Evolutionary conservation across 2,797 vertebrate genomes (phyloP).

Genomic region (Carapus acus): DNA sequence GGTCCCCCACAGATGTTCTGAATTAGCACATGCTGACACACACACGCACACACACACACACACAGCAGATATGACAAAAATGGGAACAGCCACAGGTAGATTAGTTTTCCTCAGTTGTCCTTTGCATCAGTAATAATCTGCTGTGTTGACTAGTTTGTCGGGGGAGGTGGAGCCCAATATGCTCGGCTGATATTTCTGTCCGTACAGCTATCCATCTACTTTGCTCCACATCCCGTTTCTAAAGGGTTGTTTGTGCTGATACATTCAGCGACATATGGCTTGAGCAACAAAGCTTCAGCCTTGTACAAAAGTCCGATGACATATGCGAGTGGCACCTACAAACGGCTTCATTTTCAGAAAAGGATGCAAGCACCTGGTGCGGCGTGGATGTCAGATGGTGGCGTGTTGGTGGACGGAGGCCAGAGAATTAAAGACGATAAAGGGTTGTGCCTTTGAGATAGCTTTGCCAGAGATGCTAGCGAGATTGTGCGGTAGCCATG

Average conservation of each 20-base stretch:
- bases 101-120: conserved; percentile 46
- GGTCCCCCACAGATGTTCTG: conserved; percentile 54
- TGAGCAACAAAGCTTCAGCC: conserved; percentile 33
- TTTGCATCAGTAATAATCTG: conserved; percentile 22
- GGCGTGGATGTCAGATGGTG: conserved; percentile 4
- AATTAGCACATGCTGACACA: conserved; percentile 34
- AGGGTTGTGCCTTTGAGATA: conserved; percentile 54
- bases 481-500: conserved; percentile 62
- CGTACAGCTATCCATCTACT: conserved; percentile 8
- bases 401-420: too few species aligned
- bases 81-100: conserved; percentile 59
- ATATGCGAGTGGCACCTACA: conserved; percentile 16
- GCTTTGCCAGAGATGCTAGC: conserved; percentile 48
- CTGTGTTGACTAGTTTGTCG: conserved; percentile 35
- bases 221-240: conserved; percentile 30
- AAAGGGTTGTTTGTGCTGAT: conserved; percentile 63
- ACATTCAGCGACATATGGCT: conserved; percentile 59
- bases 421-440: too few species aligned
- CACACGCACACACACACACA: not conserved
- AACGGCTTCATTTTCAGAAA: conserved; percentile 18
- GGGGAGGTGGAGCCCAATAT: conserved; percentile 25
- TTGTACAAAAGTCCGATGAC: conserved; percentile 46
- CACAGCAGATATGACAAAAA: conserved; percentile 28
- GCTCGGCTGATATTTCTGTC: conserved; percentile 16
- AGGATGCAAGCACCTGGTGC: conserved; percentile 36